A percentile compares a stretch with the other conserved stretches of the same genome.
phyloP scores from a whole-genome alignment of 2,113 vertebrate species.

The Numenius arquata region DNA sequence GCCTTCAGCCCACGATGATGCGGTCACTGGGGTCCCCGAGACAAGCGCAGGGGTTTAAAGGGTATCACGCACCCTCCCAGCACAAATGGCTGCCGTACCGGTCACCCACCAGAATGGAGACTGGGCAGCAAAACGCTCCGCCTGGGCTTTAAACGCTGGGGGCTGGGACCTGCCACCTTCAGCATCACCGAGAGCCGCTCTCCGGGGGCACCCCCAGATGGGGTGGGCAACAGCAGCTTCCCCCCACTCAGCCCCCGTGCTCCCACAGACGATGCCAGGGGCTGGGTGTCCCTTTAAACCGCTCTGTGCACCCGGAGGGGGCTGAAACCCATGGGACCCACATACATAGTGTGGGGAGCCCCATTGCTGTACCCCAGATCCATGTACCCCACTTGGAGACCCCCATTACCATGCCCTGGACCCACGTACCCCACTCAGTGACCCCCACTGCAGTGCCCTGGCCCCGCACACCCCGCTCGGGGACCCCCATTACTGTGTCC shows the following conservation, averaged over 20 bases:
- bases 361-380: background rate
- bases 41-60: background rate
- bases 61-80: background rate
- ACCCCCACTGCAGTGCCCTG: background rate
- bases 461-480: too few species aligned
- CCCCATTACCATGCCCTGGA: too few species aligned
- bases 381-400: too few species aligned
- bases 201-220: accelerated
- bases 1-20: accelerated
- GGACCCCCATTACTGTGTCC: too few species aligned
- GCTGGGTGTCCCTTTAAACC: background rate
- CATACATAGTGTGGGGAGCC: accelerated
- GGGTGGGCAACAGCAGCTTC: background rate
- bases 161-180: background rate
- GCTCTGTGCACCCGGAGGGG: background rate
- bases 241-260: background rate
- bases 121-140: background rate
- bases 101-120: background rate
- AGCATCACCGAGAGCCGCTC: background rate
- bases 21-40: background rate
- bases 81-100: background rate
- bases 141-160: background rate
- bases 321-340: background rate
- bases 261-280: background rate
- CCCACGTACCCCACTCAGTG: background rate